Evolutionary conservation across 1,140 invertebrate genomes (phyloP), one percentile per base, ranked within the genome.

Genomic region (Brachystomella parvula): DNA sequence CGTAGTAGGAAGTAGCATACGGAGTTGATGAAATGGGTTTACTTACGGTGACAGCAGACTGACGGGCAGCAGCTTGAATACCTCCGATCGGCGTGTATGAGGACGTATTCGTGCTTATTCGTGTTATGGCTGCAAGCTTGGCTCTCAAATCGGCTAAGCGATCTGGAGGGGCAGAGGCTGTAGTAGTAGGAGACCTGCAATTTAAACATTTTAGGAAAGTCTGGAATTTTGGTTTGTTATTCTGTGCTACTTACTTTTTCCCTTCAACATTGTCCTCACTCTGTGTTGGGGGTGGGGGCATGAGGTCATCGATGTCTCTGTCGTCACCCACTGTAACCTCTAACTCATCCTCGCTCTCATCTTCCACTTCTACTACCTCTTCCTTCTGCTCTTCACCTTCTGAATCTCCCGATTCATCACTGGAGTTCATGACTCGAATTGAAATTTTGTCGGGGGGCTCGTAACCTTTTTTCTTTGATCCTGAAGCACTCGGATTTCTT

Each of bases 221-320:
- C n/a, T n/a, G n/a, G n/a, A n/a, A n/a, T n/a, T n/a, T n/a, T n/a
- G n/a, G n/a, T n/a, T n/a, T n/a, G n/a, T n/a, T n/a, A n/a, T n/a
- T n/a, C n/a, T n/a, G n/a, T n/a, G n/a, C n/a, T n/a, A 53, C 49
- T 12, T 53, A 53, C 49, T 53, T 9, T 53, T 53, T 53, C 49
- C 24, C 49, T 53, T 15, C 49, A 19, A 6, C 24, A 24, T 53
- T 26, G 12, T 53, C 49, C 6, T 53, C 24, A 19, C 24, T 6
- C 24, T 53, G 49, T 53, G 49, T 26, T 53, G 49, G n/a, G n/a
- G n/a, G n/a, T 26, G 49, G 49, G 6, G 49, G 49, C 6, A 53
- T 12, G 24, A 53, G 49, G 49, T 53, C 49, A 53, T 53, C 49
- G 24, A 53, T 53, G 24, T 53, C 49, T n/a, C n/a, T 9, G 9